These are phyloP conservation scores for Drosophila kikkawai DNA, from an alignment of 1,140 invertebrate species.

Conservation along the genomic window DNA sequence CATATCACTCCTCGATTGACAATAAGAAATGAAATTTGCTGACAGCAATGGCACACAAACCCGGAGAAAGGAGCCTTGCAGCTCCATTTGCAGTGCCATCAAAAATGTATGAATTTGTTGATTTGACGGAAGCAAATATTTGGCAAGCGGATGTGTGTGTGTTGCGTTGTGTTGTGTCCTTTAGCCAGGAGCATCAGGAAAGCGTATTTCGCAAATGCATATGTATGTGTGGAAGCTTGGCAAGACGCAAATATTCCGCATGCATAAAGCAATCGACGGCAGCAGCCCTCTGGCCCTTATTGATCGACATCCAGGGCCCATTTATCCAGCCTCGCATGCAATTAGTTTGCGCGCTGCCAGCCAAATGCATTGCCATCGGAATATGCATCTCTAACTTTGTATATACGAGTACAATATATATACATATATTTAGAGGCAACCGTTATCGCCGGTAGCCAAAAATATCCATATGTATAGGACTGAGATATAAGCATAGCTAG, in stretches of 20 bases:
- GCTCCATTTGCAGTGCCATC: slow-evolving; percentile 65
- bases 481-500: slow-evolving; percentile 19
- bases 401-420: no score
- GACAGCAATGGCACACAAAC: slow-evolving; percentile 35
- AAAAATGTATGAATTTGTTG: slow-evolving; percentile 78
- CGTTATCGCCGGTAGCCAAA: slow-evolving; percentile 38
- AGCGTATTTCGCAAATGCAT: slow-evolving; percentile 27
- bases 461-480: slow-evolving; percentile 9
- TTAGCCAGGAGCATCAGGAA: slow-evolving; percentile 30
- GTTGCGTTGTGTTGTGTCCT: slow-evolving; percentile 27
- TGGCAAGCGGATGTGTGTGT: slow-evolving; percentile 59
- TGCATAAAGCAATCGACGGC: slow-evolving; percentile 46
- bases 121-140: slow-evolving; percentile 79
- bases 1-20: slow-evolving; percentile 67
- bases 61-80: slow-evolving; percentile 26
- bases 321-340: slow-evolving; percentile 33
- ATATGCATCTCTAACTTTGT: background rate
- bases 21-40: slow-evolving; percentile 67
- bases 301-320: slow-evolving; percentile 24
- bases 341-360: slow-evolving; percentile 54
- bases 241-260: slow-evolving; percentile 38
- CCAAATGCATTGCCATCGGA: slow-evolving; percentile 13
- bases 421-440: background rate
- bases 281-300: slow-evolving; percentile 15
- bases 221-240: background rate